Evolutionary conservation across 2,113 vertebrate genomes (phyloP).

Genomic region (Anguilla rostrata): DNA sequence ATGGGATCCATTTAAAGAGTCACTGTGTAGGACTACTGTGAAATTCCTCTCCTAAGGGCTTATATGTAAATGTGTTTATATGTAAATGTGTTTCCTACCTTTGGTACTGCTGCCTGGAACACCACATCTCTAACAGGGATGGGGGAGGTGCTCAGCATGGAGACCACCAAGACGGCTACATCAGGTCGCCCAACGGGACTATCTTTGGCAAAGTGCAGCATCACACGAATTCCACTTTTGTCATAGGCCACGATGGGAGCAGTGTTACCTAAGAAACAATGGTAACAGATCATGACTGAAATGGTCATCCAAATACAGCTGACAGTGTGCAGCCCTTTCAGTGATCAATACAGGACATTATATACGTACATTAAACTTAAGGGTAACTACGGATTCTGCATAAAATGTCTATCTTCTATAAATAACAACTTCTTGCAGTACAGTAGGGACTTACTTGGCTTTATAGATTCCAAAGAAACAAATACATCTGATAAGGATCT

Average conservation of each 20-base stretch:
- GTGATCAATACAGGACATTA: not conserved
- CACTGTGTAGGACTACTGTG: not conserved
- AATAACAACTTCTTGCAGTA: not conserved
- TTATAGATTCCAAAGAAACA: slow-evolving; percentile 78
- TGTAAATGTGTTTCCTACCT: slow-evolving; percentile 65
- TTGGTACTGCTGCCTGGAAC: slow-evolving; percentile 84
- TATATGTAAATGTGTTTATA: not conserved
- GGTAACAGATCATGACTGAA: not conserved
- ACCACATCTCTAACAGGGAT: slow-evolving; percentile 69
- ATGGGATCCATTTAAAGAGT: not conserved
- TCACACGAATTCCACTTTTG: slow-evolving; percentile 71
- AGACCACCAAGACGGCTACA: slow-evolving; percentile 77
- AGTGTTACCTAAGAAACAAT: slow-evolving; percentile 65
- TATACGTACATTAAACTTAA: not conserved
- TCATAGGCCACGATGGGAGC: slow-evolving; percentile 74
- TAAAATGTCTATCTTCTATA: not conserved
- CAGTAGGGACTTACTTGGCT: slow-evolving; percentile 66
- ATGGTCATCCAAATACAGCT: not conserved
- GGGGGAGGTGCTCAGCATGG: slow-evolving; percentile 80
- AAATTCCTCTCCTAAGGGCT: not conserved
- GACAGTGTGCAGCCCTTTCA: not conserved
- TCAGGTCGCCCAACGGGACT: slow-evolving; percentile 59
- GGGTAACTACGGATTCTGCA: not conserved
- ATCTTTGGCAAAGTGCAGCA: slow-evolving; percentile 80
- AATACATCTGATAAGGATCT: slow-evolving; percentile 68